These are phyloP conservation scores for Oreortyx pictus DNA, from an alignment of 2,797 vertebrate genomes.

Conservation along the genomic window DNA sequence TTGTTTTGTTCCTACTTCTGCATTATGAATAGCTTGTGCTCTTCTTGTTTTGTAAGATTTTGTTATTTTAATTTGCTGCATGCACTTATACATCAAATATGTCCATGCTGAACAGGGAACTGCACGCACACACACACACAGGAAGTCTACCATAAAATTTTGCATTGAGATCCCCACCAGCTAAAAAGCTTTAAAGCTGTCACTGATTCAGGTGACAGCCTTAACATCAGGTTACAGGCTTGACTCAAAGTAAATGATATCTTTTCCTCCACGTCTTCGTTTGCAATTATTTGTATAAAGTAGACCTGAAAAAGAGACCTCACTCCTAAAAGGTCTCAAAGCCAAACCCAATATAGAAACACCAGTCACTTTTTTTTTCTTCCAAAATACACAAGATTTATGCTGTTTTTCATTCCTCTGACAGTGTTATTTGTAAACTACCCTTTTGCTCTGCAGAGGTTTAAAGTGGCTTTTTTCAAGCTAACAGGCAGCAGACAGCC, in stretches of 20 bases:
- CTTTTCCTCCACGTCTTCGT: neutral
- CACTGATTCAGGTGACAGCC: neutral
- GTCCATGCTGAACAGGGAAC: neutral
- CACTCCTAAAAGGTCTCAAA: neutral
- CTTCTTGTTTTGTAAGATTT: neutral
- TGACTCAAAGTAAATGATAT: neutral
- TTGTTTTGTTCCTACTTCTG: neutral
- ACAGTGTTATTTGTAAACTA: neutral
- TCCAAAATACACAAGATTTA: neutral
- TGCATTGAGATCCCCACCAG: neutral
- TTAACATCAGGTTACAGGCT: neutral
- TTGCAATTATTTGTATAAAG: neutral
- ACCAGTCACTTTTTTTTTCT: neutral
- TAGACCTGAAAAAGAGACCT: neutral
- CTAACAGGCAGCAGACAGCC: slow-evolving; percentile 12
- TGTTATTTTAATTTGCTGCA: neutral
- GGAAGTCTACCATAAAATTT: neutral
- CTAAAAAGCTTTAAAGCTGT: neutral
- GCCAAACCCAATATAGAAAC: neutral
- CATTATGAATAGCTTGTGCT: neutral
- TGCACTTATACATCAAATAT: neutral
- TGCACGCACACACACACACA: fast-evolving
- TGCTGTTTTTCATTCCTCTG: neutral
- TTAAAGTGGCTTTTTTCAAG: neutral
- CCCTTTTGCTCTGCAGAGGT: neutral